Percentiles rank a stretch among this genome's conserved stretches.
Evolutionary conservation across 2,797 vertebrate species (phyloP).

Genomic region (Corythornis leucogaster): DNA sequence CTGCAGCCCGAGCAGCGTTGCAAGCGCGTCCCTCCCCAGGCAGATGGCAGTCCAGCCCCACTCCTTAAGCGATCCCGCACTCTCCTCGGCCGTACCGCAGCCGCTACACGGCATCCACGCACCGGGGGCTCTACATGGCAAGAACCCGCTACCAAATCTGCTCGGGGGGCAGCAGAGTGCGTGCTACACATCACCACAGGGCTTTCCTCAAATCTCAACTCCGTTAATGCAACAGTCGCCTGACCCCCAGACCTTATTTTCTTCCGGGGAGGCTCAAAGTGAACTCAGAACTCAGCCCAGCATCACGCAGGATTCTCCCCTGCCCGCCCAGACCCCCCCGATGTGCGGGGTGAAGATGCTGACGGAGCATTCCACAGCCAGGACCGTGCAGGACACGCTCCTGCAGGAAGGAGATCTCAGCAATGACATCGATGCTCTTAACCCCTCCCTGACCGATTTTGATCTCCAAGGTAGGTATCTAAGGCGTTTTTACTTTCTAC

Average conservation of each 20-base stretch:
- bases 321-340: constrained; percentile 84
- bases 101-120: constrained; percentile 51
- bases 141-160: constrained; percentile 65
- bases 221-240: constrained; percentile 77
- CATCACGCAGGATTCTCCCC: constrained; percentile 80
- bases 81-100: constrained; percentile 64
- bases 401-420: constrained; percentile 86
- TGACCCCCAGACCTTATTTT: constrained; percentile 63
- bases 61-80: constrained; percentile 22
- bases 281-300: constrained; percentile 72
- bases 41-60: constrained; percentile 59
- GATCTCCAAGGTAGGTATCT: constrained; percentile 89
- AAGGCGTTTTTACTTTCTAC: not conserved
- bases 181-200: constrained; percentile 71
- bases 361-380: constrained; percentile 76
- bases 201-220: constrained; percentile 78
- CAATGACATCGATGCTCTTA: constrained; percentile 91
- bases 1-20: constrained; percentile 59
- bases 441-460: constrained; percentile 93
- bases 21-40: constrained; percentile 57
- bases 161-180: constrained; percentile 70
- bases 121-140: constrained; percentile 67
- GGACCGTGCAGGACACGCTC: constrained; percentile 84
- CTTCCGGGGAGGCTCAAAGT: constrained; percentile 70
- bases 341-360: constrained; percentile 77